Evolutionary conservation across 2,113 vertebrate species (phyloP), one percentile per base, ranked within the genome.

Genomic region (Platichthys flesus): DNA sequence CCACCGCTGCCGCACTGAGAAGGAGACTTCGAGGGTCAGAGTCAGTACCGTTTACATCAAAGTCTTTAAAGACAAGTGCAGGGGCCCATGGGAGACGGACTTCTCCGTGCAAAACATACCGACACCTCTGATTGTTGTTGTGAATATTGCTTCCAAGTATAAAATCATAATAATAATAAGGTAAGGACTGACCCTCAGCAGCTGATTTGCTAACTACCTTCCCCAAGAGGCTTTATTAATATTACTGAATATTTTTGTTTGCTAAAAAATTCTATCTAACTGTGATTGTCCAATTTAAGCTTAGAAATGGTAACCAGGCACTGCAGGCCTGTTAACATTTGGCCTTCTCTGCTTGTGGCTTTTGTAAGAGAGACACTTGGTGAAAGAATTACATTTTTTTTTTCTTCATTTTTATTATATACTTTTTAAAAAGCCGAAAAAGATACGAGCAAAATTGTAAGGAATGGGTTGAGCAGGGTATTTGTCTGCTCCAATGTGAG

Each of bases 91-190:
- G 78, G 76, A 80, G 52, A 35, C 5, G 56, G 9, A 71, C 40
- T 52, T 61, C 57, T 81, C 63, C 80, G 78, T 55, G 65, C 71
- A 47, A 77, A 77, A 83, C n/a, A 63, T 28, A 31, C 26, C 21
- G 42, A 69, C 74, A 73, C 51, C 59, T 75, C 37, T 60, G 24
- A 18, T 24, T 60, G 58, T 65, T 71, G 55, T 67, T 71, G 59
- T 56, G 55, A 67, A 55, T 54, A 45, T 62, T 35, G 52, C 67
- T 37, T 51, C 14, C 47, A n/a, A 35, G 18, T 64, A 58, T 37
- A 62, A 56, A 21, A 42, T 5, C 35, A 16, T 16, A 51, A 18
- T 13, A 18, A 49, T 16, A 49, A 18, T 51, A 18, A 51, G 6
- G 16, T 15, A 9, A n/a, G 18, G 14, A 61, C 47, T 61, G 35